Base-by-base conservation (phyloP, 2,888 invertebrate genomes). In the Polymixis flavicincta region DNA sequence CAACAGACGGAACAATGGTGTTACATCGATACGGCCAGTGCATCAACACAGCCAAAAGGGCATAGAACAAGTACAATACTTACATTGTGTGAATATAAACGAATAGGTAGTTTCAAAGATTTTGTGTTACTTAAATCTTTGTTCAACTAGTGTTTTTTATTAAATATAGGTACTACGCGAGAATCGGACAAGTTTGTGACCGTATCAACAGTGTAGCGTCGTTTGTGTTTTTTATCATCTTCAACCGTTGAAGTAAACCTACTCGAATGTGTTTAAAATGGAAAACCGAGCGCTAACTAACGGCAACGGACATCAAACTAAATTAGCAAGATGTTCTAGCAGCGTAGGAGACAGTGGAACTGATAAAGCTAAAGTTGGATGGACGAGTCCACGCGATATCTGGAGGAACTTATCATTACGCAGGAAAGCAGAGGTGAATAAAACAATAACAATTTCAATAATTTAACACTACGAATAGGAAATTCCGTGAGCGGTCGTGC, bases 361-460 rank as follows among this genome's bases (percentile, higher is more conserved):
- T 85, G 96, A 96, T 91, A 96, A 95, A 92, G 84, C 93, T 82
- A 96, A 96, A 92, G 92, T 93, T 84, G 96, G 95, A 85, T 96
- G 96, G 96, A 95, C 93, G 37, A 96, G 96, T 91, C 96, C 96
- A 60, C 93, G 96, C 63, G 96, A 96, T 82, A 95, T 96, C 89
- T 96, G 96, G 96, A 93, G 96, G 85, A 96, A 96, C 85, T 92
- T 96, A 82, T 96, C 96, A 55, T 87, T 96, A 83, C 93, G 96
- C 77, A 94, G 96, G 87, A 96, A 96, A 89, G 94, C 94, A 17
- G 96, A 96, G 96, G 96, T 96, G 90, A 93, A 83, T 76, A 74
- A 68, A 83, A 74, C 71, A 74, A 74, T 83, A 73, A 71, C 70
- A 66, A 66, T 67, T 57, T 65, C 61, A 55, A 60, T 71, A 60